Percentiles rank a stretch among this genome's conserved stretches.
These are phyloP conservation scores for Chelonus insularis DNA, from an alignment of 1,140 invertebrate species.

Conservation along the genomic window DNA sequence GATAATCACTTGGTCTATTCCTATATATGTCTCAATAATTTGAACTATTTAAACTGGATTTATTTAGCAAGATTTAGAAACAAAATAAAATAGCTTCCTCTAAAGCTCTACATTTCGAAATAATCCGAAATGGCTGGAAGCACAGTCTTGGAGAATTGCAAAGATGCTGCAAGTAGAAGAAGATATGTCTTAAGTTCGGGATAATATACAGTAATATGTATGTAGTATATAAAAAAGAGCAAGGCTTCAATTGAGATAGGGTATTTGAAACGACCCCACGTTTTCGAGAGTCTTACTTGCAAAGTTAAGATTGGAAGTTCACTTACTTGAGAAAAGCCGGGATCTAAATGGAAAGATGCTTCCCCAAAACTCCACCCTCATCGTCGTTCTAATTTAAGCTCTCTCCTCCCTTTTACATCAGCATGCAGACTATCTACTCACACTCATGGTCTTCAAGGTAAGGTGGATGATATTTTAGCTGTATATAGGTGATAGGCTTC, in stretches of 20 bases:
- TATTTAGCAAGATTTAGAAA: not conserved
- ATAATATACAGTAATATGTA: not conserved
- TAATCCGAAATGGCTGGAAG: not conserved
- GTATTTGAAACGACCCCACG: not conserved
- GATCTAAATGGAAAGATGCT: conserved; percentile 26
- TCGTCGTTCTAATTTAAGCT: conserved; percentile 14
- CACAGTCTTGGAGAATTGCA: not conserved
- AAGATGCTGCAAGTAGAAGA: not conserved
- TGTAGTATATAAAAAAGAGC: not conserved
- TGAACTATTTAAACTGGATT: not conserved
- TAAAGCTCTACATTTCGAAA: not conserved
- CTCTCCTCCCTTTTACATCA: conserved; percentile 2
- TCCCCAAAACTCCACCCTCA: conserved; percentile 10
- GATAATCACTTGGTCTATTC: conserved; percentile 5
- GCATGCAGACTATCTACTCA: not conserved
- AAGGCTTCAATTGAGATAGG: conserved; percentile 6
- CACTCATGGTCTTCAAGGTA: not conserved
- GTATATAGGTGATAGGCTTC: not conserved
- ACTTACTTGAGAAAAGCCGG: conserved; percentile 15
- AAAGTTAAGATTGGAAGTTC: conserved; percentile 26
- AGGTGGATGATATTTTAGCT: not conserved
- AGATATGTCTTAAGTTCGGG: not conserved
- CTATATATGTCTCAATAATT: not conserved
- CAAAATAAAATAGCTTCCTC: not conserved
- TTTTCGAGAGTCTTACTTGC: not conserved